Percentiles rank a stretch among this genome's conserved stretches.
Evolutionary conservation across 2,113 vertebrate species (phyloP).

Genomic region (Megaceryle torquata): DNA sequence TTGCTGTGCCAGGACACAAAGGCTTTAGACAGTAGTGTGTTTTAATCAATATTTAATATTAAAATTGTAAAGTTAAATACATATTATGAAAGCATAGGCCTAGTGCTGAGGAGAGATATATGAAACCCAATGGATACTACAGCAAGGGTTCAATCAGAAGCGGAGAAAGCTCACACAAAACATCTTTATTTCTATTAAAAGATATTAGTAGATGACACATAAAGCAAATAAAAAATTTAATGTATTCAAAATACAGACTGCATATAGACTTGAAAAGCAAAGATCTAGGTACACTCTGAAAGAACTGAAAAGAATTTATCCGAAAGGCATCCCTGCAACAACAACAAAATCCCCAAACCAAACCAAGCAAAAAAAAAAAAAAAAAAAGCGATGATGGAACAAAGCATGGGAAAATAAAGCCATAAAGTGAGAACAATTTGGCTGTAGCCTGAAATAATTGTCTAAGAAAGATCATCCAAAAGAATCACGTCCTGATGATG

Average conservation of each 20-base stretch:
- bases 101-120: background rate
- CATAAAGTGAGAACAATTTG: background rate
- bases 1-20: background rate
- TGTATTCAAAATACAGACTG: background rate
- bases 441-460: background rate
- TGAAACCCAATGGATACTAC: background rate
- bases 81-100: background rate
- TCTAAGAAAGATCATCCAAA: background rate
- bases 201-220: background rate
- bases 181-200: background rate
- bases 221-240: background rate
- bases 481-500: background rate
- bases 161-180: background rate
- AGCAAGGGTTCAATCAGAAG: background rate
- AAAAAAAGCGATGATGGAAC: background rate
- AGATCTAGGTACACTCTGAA: background rate
- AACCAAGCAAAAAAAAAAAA: background rate
- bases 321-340: background rate
- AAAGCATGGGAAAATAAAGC: background rate
- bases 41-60: background rate
- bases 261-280: background rate
- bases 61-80: background rate
- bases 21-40: background rate
- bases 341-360: background rate
- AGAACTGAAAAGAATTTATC: background rate